Percentiles rank a stretch among this genome's conserved stretches.
These are phyloP conservation scores for Gisinianus flammeolus DNA, from an alignment of 2,888 invertebrate genomes.

Conservation along the genomic window DNA sequence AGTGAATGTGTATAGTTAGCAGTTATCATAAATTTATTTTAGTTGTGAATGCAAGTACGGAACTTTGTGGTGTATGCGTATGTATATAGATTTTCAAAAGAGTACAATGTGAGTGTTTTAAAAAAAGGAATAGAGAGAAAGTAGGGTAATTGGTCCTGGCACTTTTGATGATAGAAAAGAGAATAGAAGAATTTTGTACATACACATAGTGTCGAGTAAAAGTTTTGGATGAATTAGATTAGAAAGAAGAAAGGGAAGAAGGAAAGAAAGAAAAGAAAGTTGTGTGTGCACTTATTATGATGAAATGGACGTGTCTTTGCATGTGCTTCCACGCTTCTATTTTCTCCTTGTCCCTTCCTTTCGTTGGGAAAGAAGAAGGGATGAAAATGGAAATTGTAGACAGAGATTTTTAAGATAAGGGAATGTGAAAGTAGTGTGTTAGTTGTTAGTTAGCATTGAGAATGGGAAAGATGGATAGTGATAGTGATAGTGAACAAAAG, in stretches of 20 bases:
- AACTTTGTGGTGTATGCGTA: too few species aligned
- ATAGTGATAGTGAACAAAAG: not conserved
- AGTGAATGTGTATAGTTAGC: too few species aligned
- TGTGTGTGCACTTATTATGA: slow-evolving; percentile 5
- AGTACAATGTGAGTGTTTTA: too few species aligned
- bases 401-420: not conserved
- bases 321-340: not conserved
- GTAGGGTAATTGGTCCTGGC: not conserved
- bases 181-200: not conserved
- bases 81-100: too few species aligned
- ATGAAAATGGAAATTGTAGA: not conserved
- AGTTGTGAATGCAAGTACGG: too few species aligned
- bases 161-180: not conserved
- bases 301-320: slow-evolving; percentile 9
- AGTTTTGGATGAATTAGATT: slow-evolving; percentile 14
- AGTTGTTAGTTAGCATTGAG: not conserved
- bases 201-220: not conserved
- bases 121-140: not conserved
- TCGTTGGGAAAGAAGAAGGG: not conserved
- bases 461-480: not conserved
- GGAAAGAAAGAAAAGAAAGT: not conserved
- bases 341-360: not conserved
- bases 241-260: not conserved
- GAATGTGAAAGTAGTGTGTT: not conserved
- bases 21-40: too few species aligned